phyloP scores from a whole-genome alignment of 2,797 vertebrate genomes.

The Coccyzus lansbergi region DNA sequence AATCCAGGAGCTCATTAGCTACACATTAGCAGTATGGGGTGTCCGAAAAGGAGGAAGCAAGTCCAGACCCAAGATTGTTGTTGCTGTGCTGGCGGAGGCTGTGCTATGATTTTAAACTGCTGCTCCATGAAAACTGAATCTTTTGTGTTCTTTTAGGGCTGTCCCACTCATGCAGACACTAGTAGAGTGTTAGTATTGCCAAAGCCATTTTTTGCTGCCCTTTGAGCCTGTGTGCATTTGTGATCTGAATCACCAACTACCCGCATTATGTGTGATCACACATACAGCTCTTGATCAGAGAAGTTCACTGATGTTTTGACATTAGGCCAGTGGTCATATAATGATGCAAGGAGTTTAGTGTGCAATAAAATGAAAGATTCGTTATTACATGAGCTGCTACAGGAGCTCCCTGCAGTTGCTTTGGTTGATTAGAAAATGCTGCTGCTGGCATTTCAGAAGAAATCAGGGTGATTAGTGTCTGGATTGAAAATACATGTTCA shows the following conservation, averaged over 20 bases:
- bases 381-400: neutral
- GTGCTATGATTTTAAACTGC: neutral
- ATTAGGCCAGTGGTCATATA: neutral
- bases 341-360: neutral
- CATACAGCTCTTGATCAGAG: neutral
- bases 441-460: neutral
- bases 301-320: neutral
- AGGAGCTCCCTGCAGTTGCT: neutral
- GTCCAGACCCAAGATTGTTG: neutral
- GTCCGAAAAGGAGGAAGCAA: neutral
- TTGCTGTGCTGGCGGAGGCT: neutral
- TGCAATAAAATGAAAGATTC: neutral
- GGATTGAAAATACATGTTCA: neutral
- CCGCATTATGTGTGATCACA: too few species aligned
- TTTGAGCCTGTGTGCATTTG: neutral
- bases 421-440: neutral
- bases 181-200: neutral
- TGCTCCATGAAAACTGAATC: neutral
- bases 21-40: neutral
- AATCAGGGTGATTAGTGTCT: neutral
- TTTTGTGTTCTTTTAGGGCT: neutral
- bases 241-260: neutral
- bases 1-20: neutral
- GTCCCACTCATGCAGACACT: neutral
- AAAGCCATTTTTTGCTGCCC: neutral